Base-by-base conservation (phyloP, 2,888 invertebrate genomes). In the Lagria hirta region DNA sequence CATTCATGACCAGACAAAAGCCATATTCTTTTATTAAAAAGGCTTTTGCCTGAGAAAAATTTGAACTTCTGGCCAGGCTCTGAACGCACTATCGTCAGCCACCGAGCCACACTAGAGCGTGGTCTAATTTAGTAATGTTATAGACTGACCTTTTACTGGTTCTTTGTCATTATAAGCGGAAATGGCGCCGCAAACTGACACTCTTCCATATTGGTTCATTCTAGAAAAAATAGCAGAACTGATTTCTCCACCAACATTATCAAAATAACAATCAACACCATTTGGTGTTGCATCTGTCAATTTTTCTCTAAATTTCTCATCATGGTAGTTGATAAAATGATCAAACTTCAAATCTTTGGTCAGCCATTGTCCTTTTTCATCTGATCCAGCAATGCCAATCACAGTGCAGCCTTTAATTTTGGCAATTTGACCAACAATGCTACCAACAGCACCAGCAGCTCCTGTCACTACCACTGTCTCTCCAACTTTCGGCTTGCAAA, bases 401-500 rank as follows among this genome's bases (percentile, higher is more conserved):
- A 85, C 85, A 38, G 68, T 75, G 55, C 84, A 80, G 10, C 81
- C 83, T 65, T 82, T 74, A 28, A 82, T 75, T 71, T 86, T 87
- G 1, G 80, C 87, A 48, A 88, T 83, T 73, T 88, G 88, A 2
- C 87, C 87, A 15, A 86, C 87, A 30, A 83, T 76, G 37, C 79
- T 81, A 3, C 88, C 88, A 7, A 88, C 86, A 16, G 86, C 87
- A 8, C 88, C 88, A 16, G 84, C 87, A n/a, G 87, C 88, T 2
- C 81, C 81, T 18, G 79, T 82, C 1, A 88, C 78, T 1, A 83
- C 81, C 8, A 88, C 75, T 1, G 81, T 82, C 66, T 88, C 86
- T 4, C 84, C 86, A 5, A 75, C 55, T 68, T 84, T 81, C 1
- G 86, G 84, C 43, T 80, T 67, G 51, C 84, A 85, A 45, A 86